Evolutionary conservation across 2,888 invertebrate genomes (phyloP).

Genomic region (Apeira syringaria): DNA sequence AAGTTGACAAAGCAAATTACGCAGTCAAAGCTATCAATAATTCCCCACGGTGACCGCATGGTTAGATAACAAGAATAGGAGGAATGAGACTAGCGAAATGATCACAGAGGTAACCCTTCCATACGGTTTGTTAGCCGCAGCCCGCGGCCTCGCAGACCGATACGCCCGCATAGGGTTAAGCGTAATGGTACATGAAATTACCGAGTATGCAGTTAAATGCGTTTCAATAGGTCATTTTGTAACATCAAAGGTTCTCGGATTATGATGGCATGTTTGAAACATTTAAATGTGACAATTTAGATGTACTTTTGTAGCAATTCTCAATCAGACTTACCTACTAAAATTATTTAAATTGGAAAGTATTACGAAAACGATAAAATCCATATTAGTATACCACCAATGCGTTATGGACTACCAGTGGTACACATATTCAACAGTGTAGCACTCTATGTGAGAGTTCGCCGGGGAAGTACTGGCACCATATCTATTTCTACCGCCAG

Average conservation of each 20-base stretch:
- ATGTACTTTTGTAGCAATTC: too few relatives aligned
- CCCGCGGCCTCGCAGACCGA: constrained; percentile 30
- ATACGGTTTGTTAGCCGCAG: constrained; percentile 69
- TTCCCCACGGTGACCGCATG: constrained; percentile 45
- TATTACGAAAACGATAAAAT: too few relatives aligned
- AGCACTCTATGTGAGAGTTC: too few relatives aligned
- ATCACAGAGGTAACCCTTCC: constrained; percentile 72
- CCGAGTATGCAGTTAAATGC: constrained; percentile 54
- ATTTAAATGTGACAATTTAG: too few relatives aligned
- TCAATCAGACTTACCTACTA: too few relatives aligned
- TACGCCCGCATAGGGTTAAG: constrained; percentile 43
- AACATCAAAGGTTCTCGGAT: constrained; percentile 52
- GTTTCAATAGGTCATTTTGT: constrained; percentile 55
- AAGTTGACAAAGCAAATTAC: constrained; percentile 30
- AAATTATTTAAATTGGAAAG: too few relatives aligned
- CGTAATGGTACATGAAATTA: constrained; percentile 73
- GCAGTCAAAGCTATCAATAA: constrained; percentile 33
- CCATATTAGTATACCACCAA: too few relatives aligned
- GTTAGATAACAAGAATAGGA: constrained; percentile 62
- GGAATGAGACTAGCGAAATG: constrained; percentile 60
- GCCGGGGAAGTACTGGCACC: too few relatives aligned
- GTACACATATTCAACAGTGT: too few relatives aligned
- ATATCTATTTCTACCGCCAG: too few relatives aligned
- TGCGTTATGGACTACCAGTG: too few relatives aligned
- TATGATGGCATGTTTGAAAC: constrained; percentile 17